A percentile compares a stretch with the other conserved stretches of the same genome.
Conservation (phyloP, 2,888 invertebrate genomes). For the Colletes collaris region DNA sequence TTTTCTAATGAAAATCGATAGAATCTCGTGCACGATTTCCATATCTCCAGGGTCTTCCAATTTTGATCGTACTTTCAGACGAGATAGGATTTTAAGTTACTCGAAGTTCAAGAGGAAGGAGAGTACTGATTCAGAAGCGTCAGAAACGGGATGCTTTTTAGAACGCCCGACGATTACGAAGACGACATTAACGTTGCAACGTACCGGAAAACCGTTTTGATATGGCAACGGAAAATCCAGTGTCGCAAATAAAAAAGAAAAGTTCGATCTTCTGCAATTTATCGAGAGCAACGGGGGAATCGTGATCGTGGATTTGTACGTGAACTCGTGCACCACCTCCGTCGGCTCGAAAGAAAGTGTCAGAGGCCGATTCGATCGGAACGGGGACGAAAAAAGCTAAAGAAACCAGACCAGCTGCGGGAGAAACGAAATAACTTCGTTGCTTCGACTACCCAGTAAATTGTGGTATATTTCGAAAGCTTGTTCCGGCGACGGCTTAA, state of each 20-base stretch:
- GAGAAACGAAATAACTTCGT: slow-evolving; percentile 66
- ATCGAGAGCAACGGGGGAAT: slow-evolving; percentile 38
- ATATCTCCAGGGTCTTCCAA: background rate
- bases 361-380: slow-evolving; percentile 18
- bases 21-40: slow-evolving; percentile 1
- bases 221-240: slow-evolving; percentile 3
- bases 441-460: slow-evolving; percentile 49
- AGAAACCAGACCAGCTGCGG: slow-evolving; percentile 11
- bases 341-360: slow-evolving; percentile 34
- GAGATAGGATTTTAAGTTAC: background rate
- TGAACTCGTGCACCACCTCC: background rate
- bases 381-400: slow-evolving; percentile 1
- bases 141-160: background rate
- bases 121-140: background rate
- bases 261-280: slow-evolving; percentile 67
- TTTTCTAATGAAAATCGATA: background rate
- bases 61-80: background rate
- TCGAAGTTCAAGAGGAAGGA: background rate
- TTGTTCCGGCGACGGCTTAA: slow-evolving; percentile 42
- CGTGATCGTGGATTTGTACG: slow-evolving; percentile 22
- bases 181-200: slow-evolving; percentile 14
- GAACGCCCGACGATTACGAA: slow-evolving; percentile 6
- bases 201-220: slow-evolving; percentile 10
- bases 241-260: slow-evolving; percentile 54
- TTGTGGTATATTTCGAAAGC: slow-evolving; percentile 44